Evolutionary conservation across 2,113 vertebrate species (phyloP).

Genomic region (Cardinalis cardinalis): DNA sequence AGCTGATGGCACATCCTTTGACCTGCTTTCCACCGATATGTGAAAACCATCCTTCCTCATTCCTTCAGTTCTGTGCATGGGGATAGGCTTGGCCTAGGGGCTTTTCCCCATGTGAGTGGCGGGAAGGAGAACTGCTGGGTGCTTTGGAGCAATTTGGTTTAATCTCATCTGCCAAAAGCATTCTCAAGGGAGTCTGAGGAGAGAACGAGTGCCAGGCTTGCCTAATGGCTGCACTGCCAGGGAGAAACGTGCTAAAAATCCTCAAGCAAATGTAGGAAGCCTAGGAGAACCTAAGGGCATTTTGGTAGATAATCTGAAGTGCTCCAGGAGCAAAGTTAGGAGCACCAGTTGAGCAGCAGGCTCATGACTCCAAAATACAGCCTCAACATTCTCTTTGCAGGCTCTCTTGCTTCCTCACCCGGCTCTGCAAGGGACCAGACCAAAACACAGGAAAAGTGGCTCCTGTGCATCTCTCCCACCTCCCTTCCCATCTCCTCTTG

Average conservation of each 20-base stretch:
- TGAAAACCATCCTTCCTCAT: background rate
- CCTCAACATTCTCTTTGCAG: background rate
- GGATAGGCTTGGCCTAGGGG: background rate
- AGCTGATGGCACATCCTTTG: accelerated
- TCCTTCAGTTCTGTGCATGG: background rate
- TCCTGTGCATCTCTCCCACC: background rate
- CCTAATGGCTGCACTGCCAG: background rate
- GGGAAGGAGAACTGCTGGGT: background rate
- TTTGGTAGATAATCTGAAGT: background rate
- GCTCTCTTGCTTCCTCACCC: background rate
- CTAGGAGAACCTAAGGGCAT: accelerated
- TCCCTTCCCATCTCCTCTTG: background rate
- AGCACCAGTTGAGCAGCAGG: background rate
- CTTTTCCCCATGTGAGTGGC: accelerated
- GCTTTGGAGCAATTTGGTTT: background rate
- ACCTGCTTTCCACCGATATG: background rate
- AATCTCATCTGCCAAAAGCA: background rate
- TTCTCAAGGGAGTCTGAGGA: background rate
- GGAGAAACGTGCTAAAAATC: background rate
- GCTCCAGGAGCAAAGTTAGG: background rate
- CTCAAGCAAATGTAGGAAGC: background rate
- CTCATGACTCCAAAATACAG: background rate
- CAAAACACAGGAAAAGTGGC: accelerated
- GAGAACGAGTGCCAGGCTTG: accelerated
- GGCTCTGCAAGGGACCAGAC: accelerated